phyloP scores from a whole-genome alignment of 2,113 vertebrate species.

The Pycnonotus jocosus region DNA sequence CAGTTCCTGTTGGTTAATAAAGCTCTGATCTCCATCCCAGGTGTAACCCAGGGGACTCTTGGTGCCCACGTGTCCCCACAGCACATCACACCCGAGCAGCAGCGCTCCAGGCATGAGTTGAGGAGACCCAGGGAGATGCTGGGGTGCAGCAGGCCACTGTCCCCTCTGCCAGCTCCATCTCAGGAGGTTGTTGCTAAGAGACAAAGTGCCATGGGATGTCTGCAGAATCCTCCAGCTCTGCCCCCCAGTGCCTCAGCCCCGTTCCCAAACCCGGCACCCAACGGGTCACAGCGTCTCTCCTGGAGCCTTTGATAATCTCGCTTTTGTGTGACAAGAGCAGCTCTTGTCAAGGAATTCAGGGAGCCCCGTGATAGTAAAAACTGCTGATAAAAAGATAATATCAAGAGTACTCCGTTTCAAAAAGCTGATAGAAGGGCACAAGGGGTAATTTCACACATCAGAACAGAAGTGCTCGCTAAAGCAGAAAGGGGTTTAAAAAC shows the following conservation, averaged over 20 bases:
- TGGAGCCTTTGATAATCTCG: background rate
- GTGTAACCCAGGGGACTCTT: accelerated
- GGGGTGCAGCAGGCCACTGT: background rate
- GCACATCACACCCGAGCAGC: accelerated
- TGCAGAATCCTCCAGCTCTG: background rate
- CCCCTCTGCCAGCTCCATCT: background rate
- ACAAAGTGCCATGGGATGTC: background rate
- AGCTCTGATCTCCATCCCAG: background rate
- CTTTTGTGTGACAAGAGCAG: background rate
- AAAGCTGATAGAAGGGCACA: background rate
- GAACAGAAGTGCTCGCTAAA: background rate
- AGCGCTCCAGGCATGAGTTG: accelerated
- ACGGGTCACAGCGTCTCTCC: background rate
- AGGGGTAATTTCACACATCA: background rate
- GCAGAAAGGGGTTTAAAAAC: background rate
- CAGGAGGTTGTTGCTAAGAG: background rate
- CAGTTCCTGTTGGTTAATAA: background rate
- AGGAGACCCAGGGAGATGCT: background rate
- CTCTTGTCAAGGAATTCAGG: background rate
- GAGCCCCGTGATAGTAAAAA: background rate
- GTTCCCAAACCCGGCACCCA: background rate
- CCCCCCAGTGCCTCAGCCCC: background rate
- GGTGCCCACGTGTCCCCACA: background rate
- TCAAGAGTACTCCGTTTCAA: background rate
- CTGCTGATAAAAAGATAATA: background rate